phyloP scores from a whole-genome alignment of 2,888 invertebrate genomes.

The Polietes domitor region DNA sequence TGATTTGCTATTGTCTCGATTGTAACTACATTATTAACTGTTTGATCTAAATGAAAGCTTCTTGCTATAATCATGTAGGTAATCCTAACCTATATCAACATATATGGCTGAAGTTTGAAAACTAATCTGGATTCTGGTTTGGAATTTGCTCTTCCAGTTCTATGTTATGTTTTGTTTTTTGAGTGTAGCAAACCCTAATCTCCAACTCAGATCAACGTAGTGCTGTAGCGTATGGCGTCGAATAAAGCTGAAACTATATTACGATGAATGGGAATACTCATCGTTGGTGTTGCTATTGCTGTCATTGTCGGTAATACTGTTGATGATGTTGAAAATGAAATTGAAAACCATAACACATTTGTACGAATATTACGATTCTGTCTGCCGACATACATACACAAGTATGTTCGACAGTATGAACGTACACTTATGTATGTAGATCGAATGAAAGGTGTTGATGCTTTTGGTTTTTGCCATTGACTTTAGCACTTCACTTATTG shows the following conservation, averaged over 20 bases:
- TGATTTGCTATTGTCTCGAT: too few species aligned
- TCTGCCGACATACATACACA: not conserved
- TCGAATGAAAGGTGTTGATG: conserved; percentile 59
- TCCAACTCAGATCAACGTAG: not conserved
- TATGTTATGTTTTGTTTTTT: too few species aligned
- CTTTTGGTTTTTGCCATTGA: conserved; percentile 58
- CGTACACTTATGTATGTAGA: too few species aligned
- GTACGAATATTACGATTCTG: not conserved
- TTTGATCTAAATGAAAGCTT: too few species aligned
- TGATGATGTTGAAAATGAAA: conserved; percentile 43
- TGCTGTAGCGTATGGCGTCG: not conserved
- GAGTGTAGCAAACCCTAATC: too few species aligned
- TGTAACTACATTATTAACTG: too few species aligned
- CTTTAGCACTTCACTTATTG: conserved; percentile 46
- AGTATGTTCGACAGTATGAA: not conserved
- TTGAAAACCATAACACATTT: conserved; percentile 52
- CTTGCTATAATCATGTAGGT: too few species aligned
- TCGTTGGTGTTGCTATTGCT: not conserved
- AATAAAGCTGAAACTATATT: not conserved
- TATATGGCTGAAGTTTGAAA: too few species aligned
- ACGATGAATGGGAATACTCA: not conserved
- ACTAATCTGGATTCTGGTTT: too few species aligned
- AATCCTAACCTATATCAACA: too few species aligned
- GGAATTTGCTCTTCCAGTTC: too few species aligned
- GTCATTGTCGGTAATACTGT: conserved; percentile 30